A percentile compares a stretch with the other conserved stretches of the same genome.
phyloP scores from a whole-genome alignment of 2,113 vertebrate species.

The Hyaena hyaena region DNA sequence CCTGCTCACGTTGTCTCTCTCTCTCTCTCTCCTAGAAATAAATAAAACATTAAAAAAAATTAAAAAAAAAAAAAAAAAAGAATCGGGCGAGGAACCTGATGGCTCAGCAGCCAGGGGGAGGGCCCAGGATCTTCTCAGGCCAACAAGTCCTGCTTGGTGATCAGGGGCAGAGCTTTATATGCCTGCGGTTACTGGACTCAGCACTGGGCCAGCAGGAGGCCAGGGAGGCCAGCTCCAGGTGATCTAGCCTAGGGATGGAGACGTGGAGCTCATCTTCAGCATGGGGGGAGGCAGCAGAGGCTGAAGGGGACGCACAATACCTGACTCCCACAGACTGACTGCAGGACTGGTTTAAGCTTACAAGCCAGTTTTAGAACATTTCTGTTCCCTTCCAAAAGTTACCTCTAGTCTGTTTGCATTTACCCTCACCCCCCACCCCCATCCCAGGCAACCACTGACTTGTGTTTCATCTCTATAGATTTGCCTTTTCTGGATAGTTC shows the following conservation, averaged over 20 bases:
- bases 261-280: background rate
- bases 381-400: background rate
- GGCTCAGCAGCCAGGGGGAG: background rate
- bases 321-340: background rate
- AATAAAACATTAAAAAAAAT: no score
- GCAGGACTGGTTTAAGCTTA: background rate
- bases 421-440: background rate
- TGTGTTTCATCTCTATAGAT: background rate
- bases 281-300: background rate
- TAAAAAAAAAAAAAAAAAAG: no score
- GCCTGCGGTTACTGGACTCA: background rate
- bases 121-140: background rate
- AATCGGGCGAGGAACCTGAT: background rate
- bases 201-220: constrained; percentile 22
- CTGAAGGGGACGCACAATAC: background rate
- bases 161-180: constrained; percentile 11
- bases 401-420: background rate
- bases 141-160: background rate
- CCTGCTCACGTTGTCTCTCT: no score
- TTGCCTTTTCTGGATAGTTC: background rate
- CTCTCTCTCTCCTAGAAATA: no score
- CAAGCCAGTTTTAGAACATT: constrained; percentile 19
- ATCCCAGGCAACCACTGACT: background rate
- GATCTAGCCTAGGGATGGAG: background rate
- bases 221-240: constrained; percentile 11